These are phyloP conservation scores for Aporophyla nigra DNA, from an alignment of 2,888 invertebrate genomes.

Conservation along the genomic window DNA sequence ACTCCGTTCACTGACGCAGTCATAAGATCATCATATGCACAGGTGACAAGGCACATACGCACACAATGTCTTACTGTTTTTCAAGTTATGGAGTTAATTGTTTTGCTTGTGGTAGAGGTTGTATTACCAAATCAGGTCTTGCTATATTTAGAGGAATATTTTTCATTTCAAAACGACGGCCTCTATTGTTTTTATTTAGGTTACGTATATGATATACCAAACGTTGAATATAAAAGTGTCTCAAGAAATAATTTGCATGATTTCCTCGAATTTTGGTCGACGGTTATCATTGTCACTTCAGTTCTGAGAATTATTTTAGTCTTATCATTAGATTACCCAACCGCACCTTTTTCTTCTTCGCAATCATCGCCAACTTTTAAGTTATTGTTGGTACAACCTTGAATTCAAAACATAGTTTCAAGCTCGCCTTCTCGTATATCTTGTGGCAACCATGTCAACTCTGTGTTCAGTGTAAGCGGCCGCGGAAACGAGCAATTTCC, in stretches of 20 bases:
- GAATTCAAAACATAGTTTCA: background rate
- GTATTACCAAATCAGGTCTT: background rate
- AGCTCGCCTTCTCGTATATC: conserved; percentile 43
- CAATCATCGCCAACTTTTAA: background rate
- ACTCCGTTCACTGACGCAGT: too few species aligned
- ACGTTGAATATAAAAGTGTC: too few species aligned
- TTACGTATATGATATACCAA: too few species aligned
- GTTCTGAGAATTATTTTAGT: background rate
- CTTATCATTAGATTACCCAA: conserved; percentile 11
- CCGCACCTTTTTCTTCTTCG: background rate
- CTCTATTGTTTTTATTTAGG: too few species aligned
- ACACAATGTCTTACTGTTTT: background rate
- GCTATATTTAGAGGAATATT: background rate
- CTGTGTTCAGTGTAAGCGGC: conserved; percentile 77
- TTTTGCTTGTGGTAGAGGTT: background rate
- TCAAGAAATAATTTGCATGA: background rate
- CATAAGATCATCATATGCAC: too few species aligned
- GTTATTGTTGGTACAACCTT: background rate
- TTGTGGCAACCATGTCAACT: conserved; percentile 65
- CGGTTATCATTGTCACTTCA: background rate
- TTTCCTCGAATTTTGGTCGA: background rate
- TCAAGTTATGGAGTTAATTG: background rate
- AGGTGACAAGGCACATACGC: too few species aligned
- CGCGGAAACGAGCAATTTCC: conserved; percentile 89
- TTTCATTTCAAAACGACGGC: background rate